Conservation (phyloP, 2,888 invertebrate species). For the Ellobium chinense region DNA sequence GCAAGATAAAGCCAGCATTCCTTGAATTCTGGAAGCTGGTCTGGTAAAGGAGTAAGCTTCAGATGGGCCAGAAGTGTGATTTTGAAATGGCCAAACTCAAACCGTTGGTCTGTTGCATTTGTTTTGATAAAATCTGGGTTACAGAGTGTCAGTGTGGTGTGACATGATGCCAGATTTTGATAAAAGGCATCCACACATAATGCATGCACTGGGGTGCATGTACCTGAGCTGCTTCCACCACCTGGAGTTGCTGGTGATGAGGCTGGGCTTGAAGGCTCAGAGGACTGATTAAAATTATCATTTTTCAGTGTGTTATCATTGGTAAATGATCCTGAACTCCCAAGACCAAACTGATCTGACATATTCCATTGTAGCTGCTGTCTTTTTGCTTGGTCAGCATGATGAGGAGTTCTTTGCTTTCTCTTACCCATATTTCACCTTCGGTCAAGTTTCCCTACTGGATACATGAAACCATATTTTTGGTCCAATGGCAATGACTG, state of each 20-base stretch:
- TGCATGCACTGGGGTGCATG: constrained; percentile 30
- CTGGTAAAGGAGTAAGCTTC: constrained; percentile 39
- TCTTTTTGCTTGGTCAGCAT: constrained; percentile 65
- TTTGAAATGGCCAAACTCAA: constrained; percentile 40
- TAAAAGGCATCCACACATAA: constrained; percentile 44
- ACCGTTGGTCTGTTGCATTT: neutral
- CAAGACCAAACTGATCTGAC: constrained; percentile 56
- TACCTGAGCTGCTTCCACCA: neutral
- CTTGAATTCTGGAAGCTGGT: constrained; percentile 53
- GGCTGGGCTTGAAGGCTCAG: neutral
- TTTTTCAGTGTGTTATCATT: constrained; percentile 50
- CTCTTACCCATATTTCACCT: constrained; percentile 72
- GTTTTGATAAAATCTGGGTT: neutral
- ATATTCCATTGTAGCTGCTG: constrained; percentile 72
- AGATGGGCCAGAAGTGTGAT: constrained; percentile 26
- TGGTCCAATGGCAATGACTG: too few species aligned
- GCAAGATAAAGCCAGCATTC: constrained; percentile 75
- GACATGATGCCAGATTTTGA: constrained; percentile 41
- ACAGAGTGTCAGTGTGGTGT: constrained; percentile 30
- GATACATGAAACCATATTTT: too few species aligned
- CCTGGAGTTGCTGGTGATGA: neutral
- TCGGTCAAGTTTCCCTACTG: too few species aligned
- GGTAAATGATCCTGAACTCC: constrained; percentile 44
- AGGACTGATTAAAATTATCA: constrained; percentile 31
- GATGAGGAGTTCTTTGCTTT: constrained; percentile 64